Base-by-base conservation (phyloP, 2,888 invertebrate genomes). In the Drosophila fungiperda region DNA sequence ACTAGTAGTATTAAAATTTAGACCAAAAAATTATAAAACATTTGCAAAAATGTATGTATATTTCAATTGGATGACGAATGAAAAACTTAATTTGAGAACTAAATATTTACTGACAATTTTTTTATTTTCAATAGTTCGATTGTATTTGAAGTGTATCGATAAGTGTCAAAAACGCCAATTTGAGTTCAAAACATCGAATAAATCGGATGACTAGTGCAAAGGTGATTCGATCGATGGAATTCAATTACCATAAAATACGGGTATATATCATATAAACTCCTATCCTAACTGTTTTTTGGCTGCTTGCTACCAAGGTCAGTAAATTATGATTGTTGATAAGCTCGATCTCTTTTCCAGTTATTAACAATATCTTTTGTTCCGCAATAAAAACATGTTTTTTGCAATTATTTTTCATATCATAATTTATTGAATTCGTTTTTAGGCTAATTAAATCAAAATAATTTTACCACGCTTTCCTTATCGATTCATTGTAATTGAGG, bases 371-470 rank as follows among this genome's bases (percentile, higher is more conserved):
- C 7, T 20, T 12, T 20, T 20, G 7, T 20, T 12, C 17, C 12
- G n/a, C 53, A 42, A 29, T 26, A 35, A 52, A 23, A 49, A 20
- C 23, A 49, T 15, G n/a, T 17, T 29, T 38, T 55, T 11, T 40
- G 9, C 17, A 8, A 48, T n/a, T 55, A 57, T 65, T 77, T 42
- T 67, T 64, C 60, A 75, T 53, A 75, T 53, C 38, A 72, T 77
- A 60, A 60, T 78, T 81, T 69, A 69, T 78, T 81, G 62, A 76
- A 58, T 63, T 68, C 35, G 23, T 61, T 67, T 64, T 68, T 68
- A 62, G 57, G 68, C 78, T 77, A 73, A 64, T 73, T 77, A 81
- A 81, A 73, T 78, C 38, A 68, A 69, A 78, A 65, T 26, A 62
- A 49, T 66, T 49, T 12, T 57, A 60, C 29, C 33, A 36, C 64